phyloP scores from a whole-genome alignment of 2,113 vertebrate genomes.

The Petrocephalus microphthalmus region DNA sequence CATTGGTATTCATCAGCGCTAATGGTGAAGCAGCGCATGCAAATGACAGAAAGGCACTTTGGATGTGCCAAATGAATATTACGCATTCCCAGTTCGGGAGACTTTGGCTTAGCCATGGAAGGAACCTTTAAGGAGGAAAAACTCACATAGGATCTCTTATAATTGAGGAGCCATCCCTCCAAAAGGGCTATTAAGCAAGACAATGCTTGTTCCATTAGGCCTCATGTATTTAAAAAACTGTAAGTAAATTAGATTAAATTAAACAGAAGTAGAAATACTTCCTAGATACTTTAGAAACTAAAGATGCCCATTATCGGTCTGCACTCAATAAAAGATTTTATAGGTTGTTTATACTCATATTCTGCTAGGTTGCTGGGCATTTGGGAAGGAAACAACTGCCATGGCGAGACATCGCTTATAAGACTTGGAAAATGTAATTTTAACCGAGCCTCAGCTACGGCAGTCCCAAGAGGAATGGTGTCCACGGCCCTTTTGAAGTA shows the following conservation, averaged over 20 bases:
- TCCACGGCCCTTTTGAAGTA: neutral
- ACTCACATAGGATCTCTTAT: neutral
- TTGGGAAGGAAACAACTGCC: neutral
- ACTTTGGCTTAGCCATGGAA: neutral
- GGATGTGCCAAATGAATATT: neutral
- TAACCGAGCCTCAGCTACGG: neutral
- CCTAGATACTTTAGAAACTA: neutral
- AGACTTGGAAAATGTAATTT: neutral
- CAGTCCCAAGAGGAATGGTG: neutral
- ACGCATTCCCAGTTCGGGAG: neutral
- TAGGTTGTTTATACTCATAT: neutral
- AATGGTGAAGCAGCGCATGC: constrained; percentile 44
- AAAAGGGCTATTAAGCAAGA: neutral
- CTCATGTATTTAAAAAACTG: neutral
- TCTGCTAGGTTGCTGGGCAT: neutral
- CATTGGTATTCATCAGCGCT: constrained; percentile 48
- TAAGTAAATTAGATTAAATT: neutral
- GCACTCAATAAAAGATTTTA: neutral
- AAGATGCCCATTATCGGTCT: neutral
- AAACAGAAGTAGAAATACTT: neutral
- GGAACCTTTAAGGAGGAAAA: neutral
- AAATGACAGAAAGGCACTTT: constrained; percentile 1
- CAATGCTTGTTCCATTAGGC: no score
- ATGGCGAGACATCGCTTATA: neutral
- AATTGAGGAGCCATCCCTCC: neutral